Conservation (phyloP, 2,113 vertebrate species). For the Agapornis roseicollis region DNA sequence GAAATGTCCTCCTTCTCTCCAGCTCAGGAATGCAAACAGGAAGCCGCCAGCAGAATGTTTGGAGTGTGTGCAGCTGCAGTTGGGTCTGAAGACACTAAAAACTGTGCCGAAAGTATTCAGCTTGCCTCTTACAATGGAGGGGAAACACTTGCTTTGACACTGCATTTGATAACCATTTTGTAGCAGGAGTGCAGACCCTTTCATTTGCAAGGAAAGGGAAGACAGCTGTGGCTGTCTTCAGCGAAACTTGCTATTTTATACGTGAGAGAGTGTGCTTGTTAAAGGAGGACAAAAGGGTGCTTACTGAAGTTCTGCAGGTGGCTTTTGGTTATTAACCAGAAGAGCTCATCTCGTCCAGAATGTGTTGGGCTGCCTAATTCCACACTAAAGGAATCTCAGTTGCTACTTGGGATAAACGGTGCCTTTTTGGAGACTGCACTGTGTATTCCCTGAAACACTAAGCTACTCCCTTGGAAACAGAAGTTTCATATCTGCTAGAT, state of each 20-base stretch:
- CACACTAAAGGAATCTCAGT: slow-evolving; percentile 44
- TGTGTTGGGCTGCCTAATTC: slow-evolving; percentile 69
- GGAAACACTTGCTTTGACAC: slow-evolving; percentile 79
- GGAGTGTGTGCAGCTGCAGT: slow-evolving; percentile 78
- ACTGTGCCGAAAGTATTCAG: slow-evolving; percentile 76
- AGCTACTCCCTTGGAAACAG: slow-evolving; percentile 40
- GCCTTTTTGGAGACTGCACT: not conserved
- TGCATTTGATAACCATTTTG: slow-evolving; percentile 77
- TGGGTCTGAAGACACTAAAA: slow-evolving; percentile 76
- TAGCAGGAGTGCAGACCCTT: slow-evolving; percentile 78
- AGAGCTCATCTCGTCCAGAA: slow-evolving; percentile 71
- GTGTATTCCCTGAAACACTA: not conserved
- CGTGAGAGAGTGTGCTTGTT: slow-evolving; percentile 67
- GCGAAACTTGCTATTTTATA: slow-evolving; percentile 74
- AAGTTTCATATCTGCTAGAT: slow-evolving; percentile 43
- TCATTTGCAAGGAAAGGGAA: slow-evolving; percentile 78
- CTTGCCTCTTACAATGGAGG: slow-evolving; percentile 74
- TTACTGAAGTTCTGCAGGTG: slow-evolving; percentile 81
- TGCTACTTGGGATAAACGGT: slow-evolving; percentile 21
- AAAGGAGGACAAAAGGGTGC: slow-evolving; percentile 70
- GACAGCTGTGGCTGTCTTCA: slow-evolving; percentile 82
- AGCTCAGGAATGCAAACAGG: slow-evolving; percentile 72
- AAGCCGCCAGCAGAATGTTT: slow-evolving; percentile 75
- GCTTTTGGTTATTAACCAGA: slow-evolving; percentile 76
- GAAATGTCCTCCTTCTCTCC: slow-evolving; percentile 64